Base-by-base conservation (phyloP, 2,113 vertebrate genomes). In the Silurus glanis region DNA sequence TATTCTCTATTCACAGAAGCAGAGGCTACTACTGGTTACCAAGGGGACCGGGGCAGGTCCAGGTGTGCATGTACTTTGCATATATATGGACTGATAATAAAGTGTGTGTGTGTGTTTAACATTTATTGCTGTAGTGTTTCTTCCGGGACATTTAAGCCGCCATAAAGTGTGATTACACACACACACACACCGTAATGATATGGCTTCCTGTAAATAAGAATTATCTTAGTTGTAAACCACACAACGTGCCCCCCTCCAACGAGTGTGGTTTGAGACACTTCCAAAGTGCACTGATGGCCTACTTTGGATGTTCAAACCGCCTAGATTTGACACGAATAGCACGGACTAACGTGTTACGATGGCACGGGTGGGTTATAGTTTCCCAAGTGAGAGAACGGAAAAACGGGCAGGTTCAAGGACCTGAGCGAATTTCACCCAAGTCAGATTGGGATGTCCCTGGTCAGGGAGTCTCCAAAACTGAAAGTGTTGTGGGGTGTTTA, bases 111-210 rank as follows among this genome's bases (percentile, higher is more conserved):
- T n/a, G 56, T 25, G 49, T 79, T 85, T 67, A 79, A 79, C 19
- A 67, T 85, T 79, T 64, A 79, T 75, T 85, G 16, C 58, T 64
- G 49, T 61, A 75, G 21, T 84, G 59, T 67, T 61, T 79, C 17
- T 76, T 37, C 49, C 83, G 37, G n/a, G 45, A 85, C 76, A 25
- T 62, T 17, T 10, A 13, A 82, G 23, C 61, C 17, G 9, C 61
- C 14, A 59, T 59, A 59, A 78, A 53, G 74, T 25, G 47, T 79
- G 25, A 58, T 13, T 19, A 51, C 71, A 13, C 23, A 25, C 74
- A n/a, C 49, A 55, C 72, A n/a, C 72, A 53, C 49, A 53, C 47
- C 12, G 14, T 67, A 67, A 14, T 67, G 64, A 67, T 1, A 5
- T 67, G n/a, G 5, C 6, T 61, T 61, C 58, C 58, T 21, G 5